A percentile compares a stretch with the other conserved stretches of the same genome.
Evolutionary conservation across 2,797 vertebrate genomes (phyloP).

Genomic region (Buphagus erythrorhynchus): DNA sequence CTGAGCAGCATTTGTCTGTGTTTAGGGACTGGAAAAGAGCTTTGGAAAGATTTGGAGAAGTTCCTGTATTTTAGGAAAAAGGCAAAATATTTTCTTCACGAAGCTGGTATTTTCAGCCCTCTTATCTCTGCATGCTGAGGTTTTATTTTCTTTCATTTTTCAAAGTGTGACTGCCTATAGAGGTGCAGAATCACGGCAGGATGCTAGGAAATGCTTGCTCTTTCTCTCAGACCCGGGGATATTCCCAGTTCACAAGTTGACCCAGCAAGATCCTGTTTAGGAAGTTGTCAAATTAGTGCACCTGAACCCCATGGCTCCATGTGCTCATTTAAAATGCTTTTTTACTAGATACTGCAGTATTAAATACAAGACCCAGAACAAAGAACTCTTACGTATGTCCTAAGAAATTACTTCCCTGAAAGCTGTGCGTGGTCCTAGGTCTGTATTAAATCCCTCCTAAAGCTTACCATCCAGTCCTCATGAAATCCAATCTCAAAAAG

Average conservation of each 20-base stretch:
- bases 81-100: not conserved
- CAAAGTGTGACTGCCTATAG: not conserved
- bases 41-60: slow-evolving; percentile 22
- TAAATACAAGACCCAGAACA: not conserved
- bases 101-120: slow-evolving; percentile 1
- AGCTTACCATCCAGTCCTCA: not conserved
- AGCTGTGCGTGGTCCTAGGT: not conserved
- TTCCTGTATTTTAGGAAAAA: slow-evolving; percentile 26
- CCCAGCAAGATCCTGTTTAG: slow-evolving; percentile 28
- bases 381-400: not conserved
- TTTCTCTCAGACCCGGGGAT: not conserved
- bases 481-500: slow-evolving; percentile 29
- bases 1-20: not conserved
- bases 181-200: not conserved
- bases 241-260: not conserved
- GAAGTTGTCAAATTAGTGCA: slow-evolving; percentile 8
- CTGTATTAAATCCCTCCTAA: not conserved
- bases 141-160: slow-evolving; percentile 52
- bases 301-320: not conserved
- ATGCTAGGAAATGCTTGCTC: not conserved
- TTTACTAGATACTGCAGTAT: not conserved
- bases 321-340: slow-evolving; percentile 4
- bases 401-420: not conserved
- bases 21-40: slow-evolving; percentile 13
- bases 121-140: slow-evolving; percentile 16